Evolutionary conservation across 2,113 vertebrate species (phyloP), one percentile per base, ranked within the genome.

Genomic region (Rostratula benghalensis): DNA sequence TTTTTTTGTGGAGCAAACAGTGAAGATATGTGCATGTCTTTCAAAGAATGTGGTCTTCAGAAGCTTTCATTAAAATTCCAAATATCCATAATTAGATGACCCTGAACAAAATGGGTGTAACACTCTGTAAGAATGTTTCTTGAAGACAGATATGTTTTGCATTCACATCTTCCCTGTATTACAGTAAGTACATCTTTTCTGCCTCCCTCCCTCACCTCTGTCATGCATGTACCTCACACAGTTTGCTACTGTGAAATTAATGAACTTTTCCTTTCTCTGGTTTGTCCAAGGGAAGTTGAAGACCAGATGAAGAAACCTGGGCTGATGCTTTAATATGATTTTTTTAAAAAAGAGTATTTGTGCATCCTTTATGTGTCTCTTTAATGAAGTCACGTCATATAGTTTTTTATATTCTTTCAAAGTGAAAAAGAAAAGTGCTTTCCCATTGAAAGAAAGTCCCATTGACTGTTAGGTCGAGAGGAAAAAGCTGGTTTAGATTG

Each of bases 161-260:
- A 31, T 75, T 8, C 10, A 19, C 57, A 41, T 79, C 35, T 90
- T 73, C 11, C 13, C n/a, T 6, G 3, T 48, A 43, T 65, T 74
- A 33, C 27, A 71, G 5, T 77, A 31, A 13, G 3, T 9, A 18
- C 8, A 14, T 84, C 8, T 79, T 35, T 60, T 85, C 23, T 65
- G 48, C 22, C 13, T 87, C 10, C 16, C 3, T 74, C 37, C 9
- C 1, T 82, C 35, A 9, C 35, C 39, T 79, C 64, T 53, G 45
- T 57, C 1, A 1, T 64, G 53, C 31, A 9, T 3, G 3, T 68
- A 28, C 35, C n/a, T 87, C 21, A 11, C 23, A 14, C 17, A 0
- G 0, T n/a, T 78, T 73, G 21, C 70, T 83, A 0, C 27, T 31
- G 25, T 83, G 75, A 83, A 83, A 61, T 73, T 20, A 69, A 31